Base-by-base conservation (phyloP, 2,888 invertebrate species). In the Volucella zonaria region DNA sequence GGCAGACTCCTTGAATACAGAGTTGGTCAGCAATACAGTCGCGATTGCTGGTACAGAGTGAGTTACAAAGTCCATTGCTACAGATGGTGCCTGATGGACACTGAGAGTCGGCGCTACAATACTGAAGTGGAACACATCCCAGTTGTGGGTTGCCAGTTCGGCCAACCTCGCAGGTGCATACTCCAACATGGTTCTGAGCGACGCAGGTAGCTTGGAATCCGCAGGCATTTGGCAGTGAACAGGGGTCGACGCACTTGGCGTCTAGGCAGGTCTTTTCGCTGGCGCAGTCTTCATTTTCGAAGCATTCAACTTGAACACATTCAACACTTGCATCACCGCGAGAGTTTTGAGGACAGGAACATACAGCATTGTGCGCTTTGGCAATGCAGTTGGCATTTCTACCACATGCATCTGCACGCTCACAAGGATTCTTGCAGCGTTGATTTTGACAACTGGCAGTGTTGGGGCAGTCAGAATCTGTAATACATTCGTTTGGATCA, bases 1-100 rank as follows among this genome's bases (percentile, higher is more conserved):
- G 95, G 89, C 97, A 97, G n/a, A 96, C 94, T 11, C 95, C 95
- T 91, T 96, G 95, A 79, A 97, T 95, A 89, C 97, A 97, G 12
- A 97, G 92, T 92, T 97, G 97, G 88, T 97, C 96, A 14, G 94
- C 94, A 71, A 97, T 95, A 89, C 97, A 97, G 88, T 97, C 97
- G 85, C 97, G 94, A 18, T 96, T 94, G 87, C 95, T 96, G 87
- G 95, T 94, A 89, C 97, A 97, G 15, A 96, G 91, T 12, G 96
- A 95, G 93, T 91, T 89, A 89, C 97, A 97, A 83, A 97, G 93
- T 78, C 96, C 97, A 87, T 95, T 96, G 81, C 95, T 94, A 89
- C 97, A 97, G 89, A 95, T 95, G 11, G 97, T 96, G 68, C 97
- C 96, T 2, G 96, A 94, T 0, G 97, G 95, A 90, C 98, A 98